Percentiles rank a stretch among this genome's conserved stretches.
Conservation (phyloP, 2,113 vertebrate species). For the Micromys minutus region DNA sequence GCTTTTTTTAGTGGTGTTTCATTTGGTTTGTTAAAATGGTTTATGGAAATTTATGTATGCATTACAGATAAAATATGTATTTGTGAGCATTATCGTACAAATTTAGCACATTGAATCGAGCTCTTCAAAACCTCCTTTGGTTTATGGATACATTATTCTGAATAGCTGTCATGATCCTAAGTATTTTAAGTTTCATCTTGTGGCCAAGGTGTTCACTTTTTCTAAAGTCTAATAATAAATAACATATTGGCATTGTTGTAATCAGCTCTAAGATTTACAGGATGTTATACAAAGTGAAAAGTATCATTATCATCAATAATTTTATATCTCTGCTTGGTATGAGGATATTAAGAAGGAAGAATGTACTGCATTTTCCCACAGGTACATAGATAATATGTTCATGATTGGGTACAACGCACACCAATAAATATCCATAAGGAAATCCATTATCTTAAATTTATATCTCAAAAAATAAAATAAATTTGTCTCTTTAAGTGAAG, state of each 20-base stretch:
- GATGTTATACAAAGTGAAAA: not conserved
- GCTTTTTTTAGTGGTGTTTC: not conserved
- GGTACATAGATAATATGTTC: not conserved
- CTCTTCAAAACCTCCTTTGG: not conserved
- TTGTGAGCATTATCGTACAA: conserved; percentile 16
- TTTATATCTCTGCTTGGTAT: not conserved
- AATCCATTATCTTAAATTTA: not conserved
- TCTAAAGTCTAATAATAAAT: not conserved
- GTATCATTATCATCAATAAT: not conserved
- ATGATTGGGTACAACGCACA: not conserved
- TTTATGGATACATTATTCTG: conserved; percentile 2
- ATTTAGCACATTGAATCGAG: conserved; percentile 24
- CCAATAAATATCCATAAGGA: not conserved
- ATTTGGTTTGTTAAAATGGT: not conserved
- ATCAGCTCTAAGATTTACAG: not conserved
- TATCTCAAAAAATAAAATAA: not conserved
- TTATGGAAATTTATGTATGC: conserved; percentile 6
- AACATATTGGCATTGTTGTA: not conserved
- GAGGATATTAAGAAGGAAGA: not conserved
- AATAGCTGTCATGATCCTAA: not conserved
- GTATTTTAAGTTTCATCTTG: conserved; percentile 4
- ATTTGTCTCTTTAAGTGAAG: not conserved
- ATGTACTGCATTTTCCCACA: not conserved
- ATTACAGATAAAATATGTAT: conserved; percentile 29
- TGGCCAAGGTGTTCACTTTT: not conserved